Evolutionary conservation across 37 sponge, comb jelly and placozoan genomes (phyloP), one percentile per base, ranked within the genome.

Genomic region (Spongia lamella): DNA sequence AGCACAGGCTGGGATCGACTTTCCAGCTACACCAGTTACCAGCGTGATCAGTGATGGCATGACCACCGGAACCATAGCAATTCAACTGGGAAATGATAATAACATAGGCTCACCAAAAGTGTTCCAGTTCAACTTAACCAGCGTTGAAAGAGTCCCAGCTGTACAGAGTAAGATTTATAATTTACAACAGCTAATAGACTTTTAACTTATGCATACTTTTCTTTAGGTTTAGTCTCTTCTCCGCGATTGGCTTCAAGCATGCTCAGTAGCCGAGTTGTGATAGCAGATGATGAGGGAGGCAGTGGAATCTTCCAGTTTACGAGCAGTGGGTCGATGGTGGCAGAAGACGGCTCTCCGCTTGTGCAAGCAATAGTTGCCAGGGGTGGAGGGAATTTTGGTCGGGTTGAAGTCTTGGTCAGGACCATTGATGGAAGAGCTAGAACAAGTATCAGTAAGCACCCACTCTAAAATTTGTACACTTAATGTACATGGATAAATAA

Each of bases 221-320:
- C 3, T 1, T 38, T 40, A 56, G 58, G 63, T 0, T 3, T 61
- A 7, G 65, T 56, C 38, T 30, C 63, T 0, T 80, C 90, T 11
- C 90, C 90, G 29, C 75, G 85, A 38, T 78, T 90, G 11, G 58
- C 76, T 15, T 39, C 81, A 9, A 29, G 24, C 15, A 16, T 58
- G 7, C 71, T 68, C 14, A 51, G 61, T 24, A 58, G 73, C 24
- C 70, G 38, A 35, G 76, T 84, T 7, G 66, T 85, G 3, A 90
- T 90, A 54, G 67, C 81, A 37, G 90, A 90, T 78, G 90, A 79
- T 65, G 82, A 90, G 32, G 82, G 77, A 53, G 90, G 90, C 5
- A 63, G 82, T 35, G 90, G 90, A 1, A 50, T 66, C 17, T 90
- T 90, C 75, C 72, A 64, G 43, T 66, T 90, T 20, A 39, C 56